Base-by-base conservation (phyloP, 2,113 vertebrate species). In the Malurus alboscapulatus region DNA sequence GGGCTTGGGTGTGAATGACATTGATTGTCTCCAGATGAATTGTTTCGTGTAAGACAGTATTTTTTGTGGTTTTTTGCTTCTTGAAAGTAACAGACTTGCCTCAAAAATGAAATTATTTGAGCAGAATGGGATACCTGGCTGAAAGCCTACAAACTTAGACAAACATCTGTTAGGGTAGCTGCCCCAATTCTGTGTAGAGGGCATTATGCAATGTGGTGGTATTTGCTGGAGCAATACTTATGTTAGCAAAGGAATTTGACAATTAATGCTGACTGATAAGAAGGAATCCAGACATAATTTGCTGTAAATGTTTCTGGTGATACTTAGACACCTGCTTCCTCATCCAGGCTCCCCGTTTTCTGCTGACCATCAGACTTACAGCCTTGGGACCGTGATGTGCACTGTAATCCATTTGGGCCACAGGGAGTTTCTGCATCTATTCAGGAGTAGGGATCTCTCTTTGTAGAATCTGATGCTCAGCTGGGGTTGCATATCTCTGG, bases 1-100 rank as follows among this genome's bases (percentile, higher is more conserved):
- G 32, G 63, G 21, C 54, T 61, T 22, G 45, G 15, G 19, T 66
- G 21, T 32, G 36, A 53, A 11, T 9, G 59, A 26, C 21, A 0
- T 27, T 29, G 40, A 25, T 73, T 32, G 38, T 89, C 50, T 94
- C 47, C 42, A 62, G 55, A 58, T 14, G 6, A 42, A 13, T 16
- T 50, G 22, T 12, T 21, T 76, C 22, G 26, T 1, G 0, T 5
- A 36, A 12, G 48, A 15, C 1, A 3, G 25, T 29, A 10, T 59
- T 38, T 61, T 50, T 53, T 50, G 51, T 40, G 62, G 17, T 81
- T 81, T 8, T 32, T 90, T 94, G 40, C n/a, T 62, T 18, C 32
- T 44, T 58, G 29, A 34, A 73, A 85, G 36, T 53, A 20, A 26
- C 19, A 45, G 38, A 14, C 8, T 0, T 65, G 14, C 5, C 45